Base-by-base conservation (phyloP, 2,113 vertebrate species). In the Tyrannus savana region DNA sequence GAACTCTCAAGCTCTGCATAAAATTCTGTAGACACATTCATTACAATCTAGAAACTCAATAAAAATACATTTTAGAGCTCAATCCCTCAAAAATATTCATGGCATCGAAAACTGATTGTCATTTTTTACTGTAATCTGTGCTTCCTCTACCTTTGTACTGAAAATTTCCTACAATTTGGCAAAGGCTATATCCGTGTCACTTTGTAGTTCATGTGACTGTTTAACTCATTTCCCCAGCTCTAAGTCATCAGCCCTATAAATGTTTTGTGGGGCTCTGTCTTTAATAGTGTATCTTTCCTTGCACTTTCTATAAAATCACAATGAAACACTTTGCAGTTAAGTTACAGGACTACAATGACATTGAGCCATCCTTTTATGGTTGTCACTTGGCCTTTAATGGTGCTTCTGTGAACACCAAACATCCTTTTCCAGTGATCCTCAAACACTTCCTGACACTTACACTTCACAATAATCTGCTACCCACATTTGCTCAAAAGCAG, bases 21-120 rank as follows among this genome's bases (percentile, higher is more conserved):
- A 95, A 97, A 97, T 95, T 83, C 73, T 87, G 91, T 97, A 95
- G 92, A 96, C 90, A 84, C 82, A 92, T 96, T 95, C 89, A 88
- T 75, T 82, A 89, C 81, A 93, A 84, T 94, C 84, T 93, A 96
- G 86, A 89, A 92, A 96, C 85, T 83, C 82, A 78, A 86, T 78
- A 90, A 93, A 95, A 95, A 94, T 94, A 95, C 96, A 85, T 63
- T 53, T 77, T 90, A 93, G 96, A 94, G 94, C 87, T 81, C 94
- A 87, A 78, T 90, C 81, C 89, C 67, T 95, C 94, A 95, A 96
- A 85, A 93, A 89, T 87, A 84, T 90, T 85, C 53, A 88, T 52
- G 87, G 88, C 88, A 2, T 84, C 89, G 73, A 89, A 92, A 96
- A 95, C 5, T 88, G 93, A 96, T 96, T 95, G 95, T 96, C 92